Percentiles rank a stretch among this genome's conserved stretches.
Conservation (phyloP, 2,888 invertebrate genomes). For the Cantharis rustica region DNA sequence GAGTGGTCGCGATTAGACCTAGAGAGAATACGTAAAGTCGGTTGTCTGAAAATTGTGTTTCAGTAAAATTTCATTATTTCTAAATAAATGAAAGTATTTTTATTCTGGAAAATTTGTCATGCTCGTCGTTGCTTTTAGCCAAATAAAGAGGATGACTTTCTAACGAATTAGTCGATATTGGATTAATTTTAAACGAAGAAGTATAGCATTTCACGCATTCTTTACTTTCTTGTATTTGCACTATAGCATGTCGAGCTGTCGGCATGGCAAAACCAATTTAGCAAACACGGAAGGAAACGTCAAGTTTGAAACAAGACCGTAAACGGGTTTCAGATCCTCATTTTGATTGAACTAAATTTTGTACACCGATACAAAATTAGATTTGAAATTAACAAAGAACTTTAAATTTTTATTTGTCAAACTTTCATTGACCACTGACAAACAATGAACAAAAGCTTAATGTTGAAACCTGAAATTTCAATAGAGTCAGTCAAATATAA, state of each 20-base stretch:
- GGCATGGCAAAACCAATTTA: neutral
- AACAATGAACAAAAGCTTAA: neutral
- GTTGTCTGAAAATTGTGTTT: too few species aligned
- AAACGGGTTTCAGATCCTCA: neutral
- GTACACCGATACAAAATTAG: too few species aligned
- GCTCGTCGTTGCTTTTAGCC: too few species aligned
- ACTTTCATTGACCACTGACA: too few species aligned
- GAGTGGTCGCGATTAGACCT: too few species aligned
- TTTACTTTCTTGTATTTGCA: neutral
- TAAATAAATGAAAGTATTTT: too few species aligned
- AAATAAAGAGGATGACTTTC: neutral
- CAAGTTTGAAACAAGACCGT: neutral
- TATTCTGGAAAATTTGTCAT: too few species aligned
- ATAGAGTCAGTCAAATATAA: neutral
- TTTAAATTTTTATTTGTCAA: too few species aligned
- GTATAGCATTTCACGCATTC: neutral
- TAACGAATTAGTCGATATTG: neutral
- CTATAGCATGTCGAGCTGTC: neutral
- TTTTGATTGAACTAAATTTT: neutral
- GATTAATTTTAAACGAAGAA: neutral
- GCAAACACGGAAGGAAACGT: neutral
- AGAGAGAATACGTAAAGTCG: too few species aligned
- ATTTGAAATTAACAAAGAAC: too few species aligned
- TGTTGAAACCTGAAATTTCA: neutral
- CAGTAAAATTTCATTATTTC: too few species aligned